A percentile compares a stretch with the other conserved stretches of the same genome.
Evolutionary conservation across 2,113 vertebrate genomes (phyloP).

Genomic region (Dipodomys ordii): DNA sequence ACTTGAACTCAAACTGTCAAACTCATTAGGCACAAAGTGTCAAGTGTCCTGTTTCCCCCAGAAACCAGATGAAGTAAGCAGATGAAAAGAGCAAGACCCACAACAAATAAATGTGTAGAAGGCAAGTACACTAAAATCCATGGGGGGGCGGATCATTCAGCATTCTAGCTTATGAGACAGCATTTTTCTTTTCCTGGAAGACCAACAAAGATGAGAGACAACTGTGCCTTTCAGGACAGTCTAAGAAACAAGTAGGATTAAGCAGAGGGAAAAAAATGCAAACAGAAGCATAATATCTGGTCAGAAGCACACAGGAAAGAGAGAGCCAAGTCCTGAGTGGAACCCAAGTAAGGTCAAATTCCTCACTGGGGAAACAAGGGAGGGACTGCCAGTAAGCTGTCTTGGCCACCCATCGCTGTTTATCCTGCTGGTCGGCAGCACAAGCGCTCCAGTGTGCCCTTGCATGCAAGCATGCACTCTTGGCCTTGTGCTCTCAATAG

Average conservation of each 20-base stretch:
- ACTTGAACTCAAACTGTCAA: slow-evolving; percentile 72
- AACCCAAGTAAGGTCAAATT: background rate
- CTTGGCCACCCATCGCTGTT: background rate
- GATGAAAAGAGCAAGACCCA: slow-evolving; percentile 33
- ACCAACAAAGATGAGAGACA: background rate
- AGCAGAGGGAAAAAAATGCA: background rate
- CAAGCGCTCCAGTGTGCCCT: background rate
- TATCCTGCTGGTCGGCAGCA: background rate
- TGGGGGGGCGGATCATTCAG: background rate
- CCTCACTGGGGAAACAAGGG: background rate
- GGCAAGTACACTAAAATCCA: background rate
- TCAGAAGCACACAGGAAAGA: background rate
- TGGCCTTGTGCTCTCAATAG: too few relatives aligned
- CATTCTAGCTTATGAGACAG: background rate
- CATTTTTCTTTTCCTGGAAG: background rate
- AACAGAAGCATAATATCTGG: background rate
- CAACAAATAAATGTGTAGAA: slow-evolving; percentile 14
- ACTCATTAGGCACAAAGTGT: background rate
- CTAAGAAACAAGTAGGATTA: background rate
- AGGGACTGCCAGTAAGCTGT: background rate
- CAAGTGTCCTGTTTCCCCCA: background rate
- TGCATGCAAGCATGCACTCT: background rate
- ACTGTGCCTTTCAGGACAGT: background rate
- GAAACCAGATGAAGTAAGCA: slow-evolving; percentile 48
- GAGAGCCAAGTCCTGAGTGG: background rate